Evolutionary conservation across 1,140 invertebrate genomes (phyloP), one percentile per base, ranked within the genome.

Genomic region (Luehdorfia chinensis): DNA sequence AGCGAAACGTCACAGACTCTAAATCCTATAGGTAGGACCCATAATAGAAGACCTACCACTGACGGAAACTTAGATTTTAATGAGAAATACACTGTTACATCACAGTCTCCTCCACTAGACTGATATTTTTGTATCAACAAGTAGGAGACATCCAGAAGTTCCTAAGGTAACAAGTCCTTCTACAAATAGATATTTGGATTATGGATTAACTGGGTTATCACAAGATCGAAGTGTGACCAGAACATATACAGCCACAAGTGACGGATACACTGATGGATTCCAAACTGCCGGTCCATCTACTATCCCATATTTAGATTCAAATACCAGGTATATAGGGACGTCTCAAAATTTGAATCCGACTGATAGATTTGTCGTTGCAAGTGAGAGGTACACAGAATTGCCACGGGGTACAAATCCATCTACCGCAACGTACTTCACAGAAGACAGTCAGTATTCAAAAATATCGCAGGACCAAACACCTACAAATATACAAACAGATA

Each of bases 221-320:
- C 23, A 43, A 30, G 39, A 30, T 30, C 23, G 12, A 4, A 16
- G 27, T 43, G 27, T 9, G 2, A 43, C 39, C 16, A 30, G 2
- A 15, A 43, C 28, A 43, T 43, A 43, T 30, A 4, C 9, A 28
- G 25, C 15, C 12, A 28, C 25, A 16, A 28, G 25, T 16, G 39
- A 43, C 27, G 14, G n/a, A 7, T 28, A 43, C n/a, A 28, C 8
- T 16, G 34, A 19, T 6, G n/a, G n/a, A n/a, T 18, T 14, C 14
- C 25, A 30, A 43, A 43, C 39, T 8, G 8, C 23, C n/a, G 39
- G 39, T 13, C 39, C 39, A 11, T 28, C 39, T 11, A 43, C 39
- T 28, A 16, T 43, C n/a, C 23, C 28, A 16, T 43, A 43, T 30
- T 43, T 18, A 28, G 39, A 43, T 43, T 43, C 25, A 28, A n/a